Conservation (phyloP, 2,797 vertebrate species). For the Merluccius polli region DNA sequence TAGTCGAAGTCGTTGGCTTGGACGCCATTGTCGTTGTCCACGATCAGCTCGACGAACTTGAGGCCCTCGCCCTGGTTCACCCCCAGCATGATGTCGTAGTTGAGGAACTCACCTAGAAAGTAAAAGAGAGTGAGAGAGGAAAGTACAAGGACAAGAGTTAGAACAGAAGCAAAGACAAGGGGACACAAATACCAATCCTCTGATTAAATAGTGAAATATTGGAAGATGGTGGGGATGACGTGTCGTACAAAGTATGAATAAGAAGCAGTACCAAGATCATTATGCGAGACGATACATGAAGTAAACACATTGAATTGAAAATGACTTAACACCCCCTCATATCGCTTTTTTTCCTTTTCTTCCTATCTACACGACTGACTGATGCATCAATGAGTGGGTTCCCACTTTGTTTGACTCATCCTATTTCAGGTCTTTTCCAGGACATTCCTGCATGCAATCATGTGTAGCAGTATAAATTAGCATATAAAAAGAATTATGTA, state of each 20-base stretch:
- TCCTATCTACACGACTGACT: neutral
- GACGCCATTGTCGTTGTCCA: conserved; percentile 96
- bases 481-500: neutral
- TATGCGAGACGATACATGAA: neutral
- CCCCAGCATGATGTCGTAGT: conserved; percentile 98
- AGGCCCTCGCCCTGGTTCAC: conserved; percentile 98
- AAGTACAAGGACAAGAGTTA: neutral
- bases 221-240: neutral
- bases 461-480: neutral
- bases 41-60: conserved; percentile 98
- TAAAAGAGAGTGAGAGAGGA: neutral
- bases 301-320: neutral
- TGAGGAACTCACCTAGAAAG: conserved; percentile 86
- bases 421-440: neutral
- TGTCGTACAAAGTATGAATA: neutral
- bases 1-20: conserved; percentile 99
- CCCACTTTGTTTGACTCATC: neutral
- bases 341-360: neutral
- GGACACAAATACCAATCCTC: neutral
- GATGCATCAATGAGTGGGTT: neutral
- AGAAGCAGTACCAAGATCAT: neutral
- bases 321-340: neutral
- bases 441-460: neutral
- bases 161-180: neutral
- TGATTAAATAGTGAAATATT: neutral